Evolutionary conservation across 2,113 vertebrate genomes (phyloP), one percentile per base, ranked within the genome.

Genomic region (Entelurus aequoreus): DNA sequence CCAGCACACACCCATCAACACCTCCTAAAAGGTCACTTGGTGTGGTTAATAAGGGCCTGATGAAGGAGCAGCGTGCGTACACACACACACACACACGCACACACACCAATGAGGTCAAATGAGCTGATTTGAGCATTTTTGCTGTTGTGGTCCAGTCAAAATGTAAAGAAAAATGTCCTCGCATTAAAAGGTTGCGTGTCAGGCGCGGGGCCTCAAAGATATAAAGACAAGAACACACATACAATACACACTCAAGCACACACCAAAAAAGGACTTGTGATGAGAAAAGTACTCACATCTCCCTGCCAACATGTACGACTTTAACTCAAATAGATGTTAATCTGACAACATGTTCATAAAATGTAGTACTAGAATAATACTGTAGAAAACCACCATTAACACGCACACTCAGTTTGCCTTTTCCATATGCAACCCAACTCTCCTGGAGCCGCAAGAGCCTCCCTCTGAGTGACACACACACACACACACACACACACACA

Each of bases 31-130:
- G 88, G 85, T 90, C 87, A 85, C 84, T 86, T 86, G 75, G 66
- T 65, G 67, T 76, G 80, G 77, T 88, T 91, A 90, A 91, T 90
- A 84, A 90, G 82, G 75, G 75, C 72, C 81, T 73, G 88, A 88
- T 76, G 86, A 89, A 61, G 75, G 87, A 84, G 66, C 65, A 62
- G 63, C 12, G 76, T 62, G 69, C 63, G 63, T 48, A 71, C 8
- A 63, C 15, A 61, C 16, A 68, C 63, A 68, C 61, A 68, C 44
- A 65, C 53, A 60, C 50, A 61, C 51, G 28, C 44, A 57, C 60
- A 51, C 51, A 40, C 52, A 67, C 57, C 3, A 46, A 46, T 46
- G 42, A 11, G 11, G 42, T 46, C 10, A 46, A 46, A 46, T 4
- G 42, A 46, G 42, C 42, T 46, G 42, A 46, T 46, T 46, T 11